Conservation (phyloP, 2,888 invertebrate genomes). For the Latrodectus elegans region DNA sequence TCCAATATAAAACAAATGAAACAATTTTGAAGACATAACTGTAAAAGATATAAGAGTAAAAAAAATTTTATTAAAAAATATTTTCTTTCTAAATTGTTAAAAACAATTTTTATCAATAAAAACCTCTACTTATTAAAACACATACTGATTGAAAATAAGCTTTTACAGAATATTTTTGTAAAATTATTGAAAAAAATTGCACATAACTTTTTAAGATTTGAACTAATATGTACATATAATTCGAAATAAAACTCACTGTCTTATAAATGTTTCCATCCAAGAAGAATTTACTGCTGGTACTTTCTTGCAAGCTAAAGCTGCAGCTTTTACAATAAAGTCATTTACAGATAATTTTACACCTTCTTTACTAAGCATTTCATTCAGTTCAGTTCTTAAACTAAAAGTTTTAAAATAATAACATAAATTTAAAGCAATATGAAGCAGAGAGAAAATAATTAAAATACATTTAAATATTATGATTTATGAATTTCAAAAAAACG, state of each 20-base stretch:
- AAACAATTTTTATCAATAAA: too few relatives aligned
- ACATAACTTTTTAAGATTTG: too few relatives aligned
- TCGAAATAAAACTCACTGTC: slow-evolving; percentile 83
- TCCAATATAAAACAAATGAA: too few relatives aligned
- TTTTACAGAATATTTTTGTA: too few relatives aligned
- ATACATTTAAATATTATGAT: not conserved
- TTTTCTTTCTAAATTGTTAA: too few relatives aligned
- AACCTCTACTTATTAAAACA: too few relatives aligned
- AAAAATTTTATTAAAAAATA: too few relatives aligned
- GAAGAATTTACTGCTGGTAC: slow-evolving; percentile 95
- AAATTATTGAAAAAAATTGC: too few relatives aligned
- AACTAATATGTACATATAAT: slow-evolving; percentile 30
- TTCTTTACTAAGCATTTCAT: slow-evolving; percentile 85
- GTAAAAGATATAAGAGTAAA: too few relatives aligned
- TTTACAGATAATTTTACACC: slow-evolving; percentile 93
- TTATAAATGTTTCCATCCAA: slow-evolving; percentile 94
- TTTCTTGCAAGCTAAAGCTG: slow-evolving; percentile 89
- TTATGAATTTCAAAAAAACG: not conserved
- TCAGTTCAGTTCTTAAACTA: slow-evolving; percentile 84
- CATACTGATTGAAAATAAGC: too few relatives aligned
- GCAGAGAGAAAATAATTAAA: not conserved
- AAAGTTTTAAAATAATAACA: not conserved
- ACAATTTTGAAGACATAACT: too few relatives aligned
- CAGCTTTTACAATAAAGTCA: slow-evolving; percentile 96
- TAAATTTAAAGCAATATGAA: not conserved